Conservation (phyloP, 2,113 vertebrate genomes). For the Rhinichthys klamathensis region DNA sequence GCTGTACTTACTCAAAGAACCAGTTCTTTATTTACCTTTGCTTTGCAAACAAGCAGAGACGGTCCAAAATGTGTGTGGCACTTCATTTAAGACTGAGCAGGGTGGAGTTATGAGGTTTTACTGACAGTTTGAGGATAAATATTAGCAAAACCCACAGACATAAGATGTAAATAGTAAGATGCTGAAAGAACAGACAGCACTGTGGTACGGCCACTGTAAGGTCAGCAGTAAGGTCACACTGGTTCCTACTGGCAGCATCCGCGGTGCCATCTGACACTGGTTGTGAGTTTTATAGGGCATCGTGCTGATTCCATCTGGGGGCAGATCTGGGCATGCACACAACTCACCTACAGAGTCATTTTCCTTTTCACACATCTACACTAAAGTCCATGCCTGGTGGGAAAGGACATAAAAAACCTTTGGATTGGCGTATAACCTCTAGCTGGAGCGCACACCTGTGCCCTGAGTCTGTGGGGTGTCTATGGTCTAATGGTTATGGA, state of each 20-base stretch:
- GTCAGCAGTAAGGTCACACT: not conserved
- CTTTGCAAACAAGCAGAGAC: no score
- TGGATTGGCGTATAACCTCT: not conserved
- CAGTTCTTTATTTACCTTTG: no score
- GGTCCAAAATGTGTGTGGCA: no score
- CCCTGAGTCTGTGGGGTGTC: not conserved
- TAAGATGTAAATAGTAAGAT: not conserved
- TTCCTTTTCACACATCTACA: not conserved
- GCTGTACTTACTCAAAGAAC: no score
- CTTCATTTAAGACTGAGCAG: no score
- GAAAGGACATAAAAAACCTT: not conserved
- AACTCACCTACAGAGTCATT: not conserved
- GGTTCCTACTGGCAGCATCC: conserved; percentile 1
- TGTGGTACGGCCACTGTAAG: not conserved
- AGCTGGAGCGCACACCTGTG: not conserved
- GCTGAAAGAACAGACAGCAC: not conserved
- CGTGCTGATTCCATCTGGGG: conserved; percentile 18
- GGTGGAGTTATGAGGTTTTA: no score
- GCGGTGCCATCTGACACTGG: not conserved
- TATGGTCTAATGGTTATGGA: conserved; percentile 13
- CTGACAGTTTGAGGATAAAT: no score
- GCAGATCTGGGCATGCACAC: conserved; percentile 7
- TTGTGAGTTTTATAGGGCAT: not conserved
- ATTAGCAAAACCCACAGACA: no score
- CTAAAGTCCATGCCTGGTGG: not conserved